phyloP scores from a whole-genome alignment of 2,888 invertebrate species.

The Aricia artaxerxes region DNA sequence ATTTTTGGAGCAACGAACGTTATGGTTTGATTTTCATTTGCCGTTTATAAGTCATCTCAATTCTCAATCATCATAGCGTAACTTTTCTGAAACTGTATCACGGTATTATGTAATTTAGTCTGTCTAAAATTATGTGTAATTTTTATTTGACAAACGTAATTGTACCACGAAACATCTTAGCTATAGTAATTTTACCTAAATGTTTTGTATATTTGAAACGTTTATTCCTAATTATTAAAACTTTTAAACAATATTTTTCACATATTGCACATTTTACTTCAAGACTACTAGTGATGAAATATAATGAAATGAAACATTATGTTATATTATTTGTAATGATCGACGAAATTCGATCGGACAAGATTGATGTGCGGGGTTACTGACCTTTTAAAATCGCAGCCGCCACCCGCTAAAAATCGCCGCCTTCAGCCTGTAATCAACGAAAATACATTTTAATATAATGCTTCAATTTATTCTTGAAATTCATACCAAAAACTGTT shows the following conservation, averaged over 20 bases:
- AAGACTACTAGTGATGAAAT: constrained; percentile 64
- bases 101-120: neutral
- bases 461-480: neutral
- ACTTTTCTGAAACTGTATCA: neutral
- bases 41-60: constrained; percentile 15
- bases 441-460: constrained; percentile 49
- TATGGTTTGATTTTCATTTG: constrained; percentile 27
- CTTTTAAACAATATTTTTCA: constrained; percentile 65
- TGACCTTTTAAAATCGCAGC: constrained; percentile 67
- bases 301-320: constrained; percentile 56
- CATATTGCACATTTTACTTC: constrained; percentile 73
- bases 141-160: constrained; percentile 1
- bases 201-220: neutral
- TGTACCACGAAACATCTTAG: neutral
- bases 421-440: constrained; percentile 60
- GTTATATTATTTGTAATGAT: constrained; percentile 76
- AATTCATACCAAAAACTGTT: neutral
- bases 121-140: constrained; percentile 12
- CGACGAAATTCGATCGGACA: constrained; percentile 70
- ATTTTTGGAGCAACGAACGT: constrained; percentile 33
- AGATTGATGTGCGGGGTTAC: constrained; percentile 68
- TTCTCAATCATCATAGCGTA: constrained; percentile 13
- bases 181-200: neutral
- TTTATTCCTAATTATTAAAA: constrained; percentile 61
- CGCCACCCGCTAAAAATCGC: constrained; percentile 58